A percentile compares a stretch with the other conserved stretches of the same genome.
phyloP scores from a whole-genome alignment of 2,113 vertebrate genomes.

The Symphodus melops region DNA sequence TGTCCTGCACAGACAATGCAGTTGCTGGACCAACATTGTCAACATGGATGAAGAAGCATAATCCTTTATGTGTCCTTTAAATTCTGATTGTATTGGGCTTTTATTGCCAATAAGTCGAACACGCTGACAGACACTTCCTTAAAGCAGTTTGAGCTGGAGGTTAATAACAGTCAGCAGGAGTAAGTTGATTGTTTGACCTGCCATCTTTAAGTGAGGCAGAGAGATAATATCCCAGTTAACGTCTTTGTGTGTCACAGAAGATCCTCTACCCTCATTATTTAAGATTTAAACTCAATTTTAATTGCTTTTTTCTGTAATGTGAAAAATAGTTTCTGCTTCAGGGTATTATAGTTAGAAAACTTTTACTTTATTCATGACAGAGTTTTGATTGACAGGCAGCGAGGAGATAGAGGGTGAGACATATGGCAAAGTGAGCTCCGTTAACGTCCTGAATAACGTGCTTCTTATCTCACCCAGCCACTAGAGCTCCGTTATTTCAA shows the following conservation, averaged over 20 bases:
- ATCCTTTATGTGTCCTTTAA: slow-evolving; percentile 34
- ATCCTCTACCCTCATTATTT: not conserved
- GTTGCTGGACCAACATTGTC: slow-evolving; percentile 23
- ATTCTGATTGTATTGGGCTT: slow-evolving; percentile 60
- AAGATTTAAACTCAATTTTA: slow-evolving; percentile 10
- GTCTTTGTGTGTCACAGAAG: not conserved
- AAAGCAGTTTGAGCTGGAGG: slow-evolving; percentile 53
- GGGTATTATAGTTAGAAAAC: slow-evolving; percentile 6
- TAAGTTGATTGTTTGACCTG: slow-evolving; percentile 62
- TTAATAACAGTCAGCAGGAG: slow-evolving; percentile 48
- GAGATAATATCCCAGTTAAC: slow-evolving; percentile 9
- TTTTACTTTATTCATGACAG: slow-evolving; percentile 29
- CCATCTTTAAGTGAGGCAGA: slow-evolving; percentile 15
- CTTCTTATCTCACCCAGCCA: slow-evolving; percentile 18
- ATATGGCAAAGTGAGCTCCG: slow-evolving; percentile 37
- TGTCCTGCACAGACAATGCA: too few species aligned
- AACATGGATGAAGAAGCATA: slow-evolving; percentile 14
- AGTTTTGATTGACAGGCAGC: slow-evolving; percentile 33
- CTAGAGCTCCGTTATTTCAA: slow-evolving; percentile 45
- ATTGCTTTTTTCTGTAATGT: slow-evolving; percentile 16
- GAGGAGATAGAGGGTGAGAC: slow-evolving; percentile 11
- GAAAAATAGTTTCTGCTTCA: slow-evolving; percentile 1
- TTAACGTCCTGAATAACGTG: slow-evolving; percentile 15
- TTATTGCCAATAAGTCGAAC: slow-evolving; percentile 54
- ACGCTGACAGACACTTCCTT: slow-evolving; percentile 39